Evolutionary conservation across 1,140 invertebrate genomes (phyloP).

Genomic region (Lysiphlebus fabarum): DNA sequence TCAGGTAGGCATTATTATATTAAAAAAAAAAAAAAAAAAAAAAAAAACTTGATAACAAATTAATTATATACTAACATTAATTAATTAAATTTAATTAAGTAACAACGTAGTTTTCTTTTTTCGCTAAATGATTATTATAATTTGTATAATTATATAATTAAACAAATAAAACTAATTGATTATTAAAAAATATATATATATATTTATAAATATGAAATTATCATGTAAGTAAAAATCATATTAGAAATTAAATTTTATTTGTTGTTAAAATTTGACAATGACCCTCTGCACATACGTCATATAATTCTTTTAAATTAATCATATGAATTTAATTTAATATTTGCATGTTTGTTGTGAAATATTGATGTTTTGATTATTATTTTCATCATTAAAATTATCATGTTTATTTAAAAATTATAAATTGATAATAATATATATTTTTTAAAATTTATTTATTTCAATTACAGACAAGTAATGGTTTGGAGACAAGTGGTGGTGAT

Average conservation of each 20-base stretch:
- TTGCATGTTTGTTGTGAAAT: slow-evolving; percentile 1
- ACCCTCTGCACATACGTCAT: slow-evolving; percentile 25
- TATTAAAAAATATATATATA: no score
- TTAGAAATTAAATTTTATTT: not conserved
- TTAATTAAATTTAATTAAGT: not conserved
- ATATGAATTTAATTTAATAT: not conserved
- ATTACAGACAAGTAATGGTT: slow-evolving; percentile 42
- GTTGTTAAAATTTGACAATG: slow-evolving; percentile 12
- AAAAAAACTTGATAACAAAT: not conserved
- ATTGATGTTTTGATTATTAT: not conserved
- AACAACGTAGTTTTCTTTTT: not conserved
- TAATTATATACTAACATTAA: not conserved
- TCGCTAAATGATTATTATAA: no score
- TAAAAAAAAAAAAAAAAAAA: slow-evolving; percentile 16
- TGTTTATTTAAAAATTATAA: not conserved
- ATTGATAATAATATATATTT: no score
- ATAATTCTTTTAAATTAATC: not conserved
- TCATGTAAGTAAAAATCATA: not conserved
- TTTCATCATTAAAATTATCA: not conserved
- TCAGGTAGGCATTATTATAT: slow-evolving; percentile 47
- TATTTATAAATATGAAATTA: no score
- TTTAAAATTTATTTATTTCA: no score
- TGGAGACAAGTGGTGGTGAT: slow-evolving; percentile 42
- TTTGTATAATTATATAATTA: no score
- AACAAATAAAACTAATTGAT: no score